Evolutionary conservation across 2,797 vertebrate genomes (phyloP), one percentile per base, ranked within the genome.

Genomic region (Channallabes apus): DNA sequence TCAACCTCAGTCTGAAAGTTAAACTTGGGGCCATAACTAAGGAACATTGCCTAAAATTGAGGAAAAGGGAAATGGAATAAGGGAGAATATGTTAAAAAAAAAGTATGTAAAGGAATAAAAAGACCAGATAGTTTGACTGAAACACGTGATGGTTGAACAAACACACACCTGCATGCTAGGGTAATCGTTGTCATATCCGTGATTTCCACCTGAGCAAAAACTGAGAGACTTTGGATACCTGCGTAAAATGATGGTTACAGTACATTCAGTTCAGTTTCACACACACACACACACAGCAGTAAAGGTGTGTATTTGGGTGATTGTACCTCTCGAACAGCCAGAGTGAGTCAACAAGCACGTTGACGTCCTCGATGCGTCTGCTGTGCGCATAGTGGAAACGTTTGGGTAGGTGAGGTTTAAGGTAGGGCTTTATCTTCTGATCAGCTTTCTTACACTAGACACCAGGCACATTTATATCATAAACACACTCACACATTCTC

Each of bases 131-230:
- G 7, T 7, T 27, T 32, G 0, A 61, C 41, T 4, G 54, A 3
- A 7, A 15, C 9, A 14, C 9, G 41, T 15, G 18, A 9, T 35
- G 11, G 12, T 29, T 73, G 6, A 58, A 77, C 56, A 58, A 8
- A n/a, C 35, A 78, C 68, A 41, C 41, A 80, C 6, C n/a, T 95
- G 94, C 95, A 96, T 96, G 90, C 91, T 95, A 62, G 91, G 90
- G 0, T 41, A 89, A 6, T 95, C 94, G 20, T 96, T 96, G 88
- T 96, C 95, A 2, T 94, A 96, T 80, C 95, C 95, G 1, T 96
- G 95, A 54, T 86, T 75, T 0, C 95, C 95, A 0, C 94, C 94
- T 0, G 90, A 81, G 61, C 95, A 96, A 89, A 93, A 94, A 0
- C 22, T 83, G 4, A 94, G 82, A 2, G 95, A 93, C 1, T 91